Evolutionary conservation across 1,140 invertebrate species (phyloP), one percentile per base, ranked within the genome.

Genomic region (Lasaia peninsularis): DNA sequence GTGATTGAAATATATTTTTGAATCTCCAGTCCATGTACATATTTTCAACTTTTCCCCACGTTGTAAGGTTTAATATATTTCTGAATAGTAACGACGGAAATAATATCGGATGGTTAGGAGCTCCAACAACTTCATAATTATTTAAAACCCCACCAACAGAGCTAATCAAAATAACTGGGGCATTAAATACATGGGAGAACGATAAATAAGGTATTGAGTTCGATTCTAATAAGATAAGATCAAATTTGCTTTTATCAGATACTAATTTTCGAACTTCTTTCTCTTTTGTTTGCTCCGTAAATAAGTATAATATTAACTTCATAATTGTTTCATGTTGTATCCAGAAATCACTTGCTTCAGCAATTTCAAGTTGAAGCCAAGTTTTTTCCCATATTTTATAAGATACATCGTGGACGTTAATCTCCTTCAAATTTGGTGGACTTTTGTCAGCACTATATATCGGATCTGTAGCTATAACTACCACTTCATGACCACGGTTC

Each of bases 61-160:
- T 71, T 8, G 40, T 64, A 0, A 66, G 18, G 12, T 65, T 67
- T 5, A 55, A 44, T 0, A 61, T 12, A n/a, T 50, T 59, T 33
- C 52, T 78, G 3, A 71, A 56, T 14, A 79, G 48, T 4, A 76
- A 9, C 14, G 80, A 66, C 0, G 90, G 89, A 56, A 88, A 80
- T 12, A 88, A 64, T 8, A 89, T 49, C 0, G 84, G 79, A 53
- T 90, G 86, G 1, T 72, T 58, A 4, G 83, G 54, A n/a, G 21
- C 11, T 16, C 60, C 60, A 11, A 52, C 0, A 6, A 44, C 12
- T 4, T 62, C 24, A 31, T 51, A 35, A 20, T 37, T 40, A 35
- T 50, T 49, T 2, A 56, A 18, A 5, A 51, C 10, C 0, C 9
- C 6, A 32, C 59, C 59, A 18, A 52, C 14, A 3, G 53, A 44